Conservation (phyloP, 2,797 vertebrate genomes). For the Champsocephalus esox region DNA sequence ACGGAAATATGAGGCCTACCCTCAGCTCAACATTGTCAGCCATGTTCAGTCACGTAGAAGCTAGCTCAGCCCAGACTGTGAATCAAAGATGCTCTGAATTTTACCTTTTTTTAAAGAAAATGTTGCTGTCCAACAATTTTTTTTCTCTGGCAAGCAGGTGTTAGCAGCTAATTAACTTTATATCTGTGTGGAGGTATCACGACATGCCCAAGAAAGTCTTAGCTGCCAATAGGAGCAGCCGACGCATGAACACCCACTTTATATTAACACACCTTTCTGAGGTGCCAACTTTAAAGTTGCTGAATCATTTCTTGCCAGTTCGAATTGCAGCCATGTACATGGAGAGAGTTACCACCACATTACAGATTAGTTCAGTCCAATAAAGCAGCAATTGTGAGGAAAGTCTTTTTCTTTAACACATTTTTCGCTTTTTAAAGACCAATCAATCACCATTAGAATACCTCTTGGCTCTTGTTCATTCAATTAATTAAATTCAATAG, state of each 20-base stretch:
- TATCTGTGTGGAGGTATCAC: background rate
- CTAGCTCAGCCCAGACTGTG: no score
- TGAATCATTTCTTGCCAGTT: background rate
- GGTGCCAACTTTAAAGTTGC: slow-evolving; percentile 20
- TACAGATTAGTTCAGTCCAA: slow-evolving; percentile 44
- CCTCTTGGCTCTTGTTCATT: slow-evolving; percentile 69
- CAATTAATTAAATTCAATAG: slow-evolving; percentile 74
- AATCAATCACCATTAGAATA: slow-evolving; percentile 77
- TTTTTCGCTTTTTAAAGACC: slow-evolving; percentile 54
- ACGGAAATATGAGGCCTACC: no score
- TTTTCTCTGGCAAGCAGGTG: background rate
- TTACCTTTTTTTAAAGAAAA: no score
- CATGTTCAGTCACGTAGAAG: no score
- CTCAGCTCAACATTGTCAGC: no score
- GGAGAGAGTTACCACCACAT: slow-evolving; percentile 6
- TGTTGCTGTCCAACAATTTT: background rate
- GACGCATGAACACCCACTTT: slow-evolving; percentile 38
- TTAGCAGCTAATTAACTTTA: slow-evolving; percentile 12
- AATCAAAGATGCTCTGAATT: no score
- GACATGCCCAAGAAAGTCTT: background rate
- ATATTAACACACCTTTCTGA: slow-evolving; percentile 26
- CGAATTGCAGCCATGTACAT: background rate
- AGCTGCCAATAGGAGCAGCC: slow-evolving; percentile 29
- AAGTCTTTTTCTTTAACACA: slow-evolving; percentile 42
- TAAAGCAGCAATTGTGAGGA: slow-evolving; percentile 37